Evolutionary conservation across 1,140 invertebrate genomes (phyloP).

Genomic region (Hormaphis cornu): DNA sequence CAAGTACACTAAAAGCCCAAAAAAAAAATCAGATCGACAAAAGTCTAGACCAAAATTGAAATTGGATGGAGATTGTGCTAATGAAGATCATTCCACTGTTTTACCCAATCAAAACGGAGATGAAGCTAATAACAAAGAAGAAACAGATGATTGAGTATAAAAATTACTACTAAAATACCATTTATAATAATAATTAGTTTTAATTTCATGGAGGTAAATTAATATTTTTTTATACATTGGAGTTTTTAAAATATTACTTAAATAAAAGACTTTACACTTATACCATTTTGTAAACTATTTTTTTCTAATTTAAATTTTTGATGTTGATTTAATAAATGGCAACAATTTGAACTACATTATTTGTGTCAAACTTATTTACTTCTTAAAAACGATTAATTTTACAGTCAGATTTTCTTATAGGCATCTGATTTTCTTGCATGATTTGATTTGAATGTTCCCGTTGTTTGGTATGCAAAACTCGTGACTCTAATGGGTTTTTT

Average conservation of each 20-base stretch:
- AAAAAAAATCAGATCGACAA: neutral
- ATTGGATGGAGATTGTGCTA: neutral
- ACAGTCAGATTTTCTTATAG: neutral
- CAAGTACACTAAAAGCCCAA: neutral
- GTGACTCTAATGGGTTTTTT: neutral
- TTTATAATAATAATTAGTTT: conserved; percentile 25
- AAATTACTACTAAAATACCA: conserved; percentile 3
- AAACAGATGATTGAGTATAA: conserved; percentile 2
- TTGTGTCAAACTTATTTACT: neutral
- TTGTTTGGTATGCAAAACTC: neutral
- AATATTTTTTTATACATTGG: conserved; percentile 21
- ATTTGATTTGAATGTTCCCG: neutral
- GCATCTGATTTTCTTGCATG: too few species aligned
- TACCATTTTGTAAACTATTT: conserved; percentile 31
- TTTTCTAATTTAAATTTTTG: conserved; percentile 25
- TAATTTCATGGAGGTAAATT: conserved; percentile 20
- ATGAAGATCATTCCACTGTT: neutral
- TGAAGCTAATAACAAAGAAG: conserved; percentile 1
- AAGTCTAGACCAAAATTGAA: conserved; percentile 11
- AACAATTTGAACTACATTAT: conserved; percentile 16
- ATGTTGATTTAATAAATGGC: neutral
- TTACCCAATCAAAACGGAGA: conserved; percentile 12
- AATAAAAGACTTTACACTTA: conserved; percentile 17
- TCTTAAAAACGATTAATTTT: neutral
- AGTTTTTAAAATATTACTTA: conserved; percentile 26